Percentiles rank a stretch among this genome's conserved stretches.
Evolutionary conservation across 2,113 vertebrate species (phyloP).

Genomic region (Pangasianodon gigas): DNA sequence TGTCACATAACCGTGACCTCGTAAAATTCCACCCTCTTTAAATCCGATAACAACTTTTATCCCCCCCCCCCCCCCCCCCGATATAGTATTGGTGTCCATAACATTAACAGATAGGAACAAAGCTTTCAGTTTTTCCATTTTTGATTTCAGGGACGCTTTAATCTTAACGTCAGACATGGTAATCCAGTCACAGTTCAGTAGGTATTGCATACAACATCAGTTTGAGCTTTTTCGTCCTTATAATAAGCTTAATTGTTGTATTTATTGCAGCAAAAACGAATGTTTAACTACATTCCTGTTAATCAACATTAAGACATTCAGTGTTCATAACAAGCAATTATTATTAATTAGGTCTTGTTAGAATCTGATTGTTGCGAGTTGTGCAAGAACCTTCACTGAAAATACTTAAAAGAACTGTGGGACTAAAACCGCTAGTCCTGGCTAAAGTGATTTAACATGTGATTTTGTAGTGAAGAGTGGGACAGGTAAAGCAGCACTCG

Average conservation of each 20-base stretch:
- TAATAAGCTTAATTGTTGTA: too few relatives aligned
- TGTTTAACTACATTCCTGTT: not conserved
- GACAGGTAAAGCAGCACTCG: not conserved
- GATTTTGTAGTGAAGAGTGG: too few relatives aligned
- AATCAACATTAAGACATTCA: not conserved
- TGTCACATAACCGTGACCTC: not conserved
- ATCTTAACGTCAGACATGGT: not conserved
- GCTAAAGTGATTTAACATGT: not conserved
- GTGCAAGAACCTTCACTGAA: not conserved
- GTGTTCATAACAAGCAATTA: not conserved
- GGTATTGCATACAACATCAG: not conserved
- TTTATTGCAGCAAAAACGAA: not conserved
- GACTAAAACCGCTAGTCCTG: not conserved
- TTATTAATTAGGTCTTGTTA: not conserved
- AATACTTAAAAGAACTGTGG: not conserved
- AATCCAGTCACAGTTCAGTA: not conserved
- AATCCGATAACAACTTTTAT: not conserved
- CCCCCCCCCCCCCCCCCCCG: too few relatives aligned
- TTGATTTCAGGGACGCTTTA: too few relatives aligned
- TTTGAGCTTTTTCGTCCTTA: too few relatives aligned
- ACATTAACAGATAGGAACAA: too few relatives aligned
- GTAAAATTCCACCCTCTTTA: not conserved
- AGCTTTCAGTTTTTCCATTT: too few relatives aligned
- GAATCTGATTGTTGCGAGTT: not conserved
- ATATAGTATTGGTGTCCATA: too few relatives aligned